These are phyloP conservation scores for Ateles fusciceps DNA, from an alignment of 2,797 vertebrate species.

Conservation along the genomic window DNA sequence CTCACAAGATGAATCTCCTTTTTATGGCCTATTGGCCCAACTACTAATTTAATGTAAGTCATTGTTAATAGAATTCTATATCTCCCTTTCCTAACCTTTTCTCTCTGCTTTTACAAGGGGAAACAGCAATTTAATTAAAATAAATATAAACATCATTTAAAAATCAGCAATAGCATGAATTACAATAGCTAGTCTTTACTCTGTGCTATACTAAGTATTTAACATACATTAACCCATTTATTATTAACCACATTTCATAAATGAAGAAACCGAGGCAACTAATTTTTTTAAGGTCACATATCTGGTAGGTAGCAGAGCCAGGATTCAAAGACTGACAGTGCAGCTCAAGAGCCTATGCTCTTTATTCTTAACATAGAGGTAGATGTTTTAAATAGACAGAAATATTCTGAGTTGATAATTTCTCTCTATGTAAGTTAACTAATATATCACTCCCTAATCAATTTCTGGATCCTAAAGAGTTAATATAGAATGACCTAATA, in stretches of 20 bases:
- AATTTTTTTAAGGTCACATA: neutral
- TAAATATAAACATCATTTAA: conserved; percentile 9
- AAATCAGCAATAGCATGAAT: neutral
- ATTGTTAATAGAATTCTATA: conserved; percentile 50
- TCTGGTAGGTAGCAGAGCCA: neutral
- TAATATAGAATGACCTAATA: neutral
- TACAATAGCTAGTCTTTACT: neutral
- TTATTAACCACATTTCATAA: neutral
- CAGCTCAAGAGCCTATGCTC: neutral
- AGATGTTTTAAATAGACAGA: neutral
- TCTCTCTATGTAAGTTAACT: neutral
- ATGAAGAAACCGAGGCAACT: neutral
- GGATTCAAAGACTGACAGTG: neutral
- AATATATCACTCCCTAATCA: neutral
- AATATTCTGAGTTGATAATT: neutral
- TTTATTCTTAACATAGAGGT: neutral
- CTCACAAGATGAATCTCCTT: neutral
- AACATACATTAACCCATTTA: neutral
- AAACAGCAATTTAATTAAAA: conserved; percentile 22
- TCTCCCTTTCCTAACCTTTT: conserved; percentile 17
- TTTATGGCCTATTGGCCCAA: conserved; percentile 35
- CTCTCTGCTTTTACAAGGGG: neutral
- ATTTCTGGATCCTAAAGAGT: neutral
- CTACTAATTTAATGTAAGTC: conserved; percentile 45
- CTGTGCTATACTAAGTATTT: neutral